Base-by-base conservation (phyloP, 23 tunicate genomes). In the Styela clava region DNA sequence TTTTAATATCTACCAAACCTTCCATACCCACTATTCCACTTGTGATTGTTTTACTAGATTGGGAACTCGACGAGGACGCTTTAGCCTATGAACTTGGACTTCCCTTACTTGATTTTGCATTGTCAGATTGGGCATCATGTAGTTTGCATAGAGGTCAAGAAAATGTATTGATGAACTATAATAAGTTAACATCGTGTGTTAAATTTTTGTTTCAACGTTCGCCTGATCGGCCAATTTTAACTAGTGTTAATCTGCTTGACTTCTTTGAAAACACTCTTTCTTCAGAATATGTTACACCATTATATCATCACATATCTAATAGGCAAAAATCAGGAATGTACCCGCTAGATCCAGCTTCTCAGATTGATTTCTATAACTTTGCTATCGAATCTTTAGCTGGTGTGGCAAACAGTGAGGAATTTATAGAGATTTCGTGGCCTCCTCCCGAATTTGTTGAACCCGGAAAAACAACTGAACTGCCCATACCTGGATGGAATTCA, bases 371-470 rank as follows among this genome's bases (percentile, higher is more conserved):
- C 29, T 85, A 85, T 69, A 85, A 85, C 63, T 22, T 24, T 1
- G 26, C 67, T 5, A 69, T 85, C 33, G 74, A 67, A 30, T 28
- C 31, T 7, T 20, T 78, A 7, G 52, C 68, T 18, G 68, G 62
- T 27, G 84, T 79, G 31, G 52, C 82, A 32, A 80, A 78, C 23
- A 23, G 74, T 16, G 23, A n/a, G 19, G 69, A 82, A 33, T 62
- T 81, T 27, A 26, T 61, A 26, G 37, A 80, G 18, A 68, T 89
- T 27, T 81, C 95, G 3, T 89, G 95, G 95, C 95, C 95, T 64
- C 65, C 89, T 2, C 22, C 70, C 51, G 85, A 84, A 35, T 68
- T 84, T 61, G 1, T n/a, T 24, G 12, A 44, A 44, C 16, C 67
- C 62, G 86, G 63, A 61, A 24, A 44, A 21, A 64, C 7, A 9